Evolutionary conservation across 2,113 vertebrate species (phyloP), one percentile per base, ranked within the genome.

Genomic region (Aix galericulata): DNA sequence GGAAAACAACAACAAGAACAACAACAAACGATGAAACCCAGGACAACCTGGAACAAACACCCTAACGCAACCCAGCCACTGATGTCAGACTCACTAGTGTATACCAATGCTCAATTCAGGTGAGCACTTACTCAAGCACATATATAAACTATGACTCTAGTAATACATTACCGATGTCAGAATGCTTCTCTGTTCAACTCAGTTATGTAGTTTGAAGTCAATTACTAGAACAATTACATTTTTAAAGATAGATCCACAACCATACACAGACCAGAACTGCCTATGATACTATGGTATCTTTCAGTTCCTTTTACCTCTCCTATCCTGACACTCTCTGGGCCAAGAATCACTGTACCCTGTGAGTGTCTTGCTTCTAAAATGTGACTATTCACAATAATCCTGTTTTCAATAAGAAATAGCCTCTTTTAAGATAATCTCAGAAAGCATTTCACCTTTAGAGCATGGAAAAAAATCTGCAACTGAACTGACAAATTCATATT

Each of bases 1-100:
- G 48, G 48, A 50, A 50, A 50, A 80, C 86, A 22, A 91, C 56
- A 79, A 77, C 1, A 12, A 85, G 46, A 2, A 3, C 32, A 44
- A 48, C 46, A 48, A 48, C 46, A 21, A 46, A 46, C 46, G 53
- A 26, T 0, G 0, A 13, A 18, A 83, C 3, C 8, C 38, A 66
- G 44, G 21, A 89, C 75, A 86, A 59, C 4, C 34, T 38, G 21
- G 32, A 88, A 91, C 22, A 91, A 86, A 53, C 5, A 44, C 1
- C 13, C 12, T 20, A 71, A 7, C 17, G 17, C 18, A 76, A 69
- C 4, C 17, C 15, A 34, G 48, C 17, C 62, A 60, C 6, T 58
- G 16, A 38, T 0, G 1, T 53, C 53, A 76, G 32, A 64, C 17
- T 55, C 1, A 1, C 11, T 26, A 20, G 4, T n/a, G 7, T n/a